These are phyloP conservation scores for Lathronympha strigana DNA, from an alignment of 2,888 invertebrate genomes.

Conservation along the genomic window DNA sequence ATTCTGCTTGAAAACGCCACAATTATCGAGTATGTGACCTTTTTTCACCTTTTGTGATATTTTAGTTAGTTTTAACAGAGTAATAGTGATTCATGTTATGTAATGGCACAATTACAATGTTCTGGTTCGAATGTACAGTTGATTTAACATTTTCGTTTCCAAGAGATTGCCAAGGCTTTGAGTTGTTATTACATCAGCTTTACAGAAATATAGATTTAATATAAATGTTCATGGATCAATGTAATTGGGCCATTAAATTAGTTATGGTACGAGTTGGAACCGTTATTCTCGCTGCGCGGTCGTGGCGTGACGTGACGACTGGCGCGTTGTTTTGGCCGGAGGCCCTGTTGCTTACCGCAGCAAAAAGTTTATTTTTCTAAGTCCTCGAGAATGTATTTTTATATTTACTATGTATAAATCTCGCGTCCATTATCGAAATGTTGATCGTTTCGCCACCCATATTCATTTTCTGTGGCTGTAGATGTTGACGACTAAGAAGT, in stretches of 20 bases:
- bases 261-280: neutral
- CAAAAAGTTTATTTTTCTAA: constrained; percentile 60
- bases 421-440: constrained; percentile 15
- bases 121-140: neutral
- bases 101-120: constrained; percentile 9
- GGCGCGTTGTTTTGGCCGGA: neutral
- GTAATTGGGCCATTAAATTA: constrained; percentile 15
- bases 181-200: neutral
- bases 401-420: constrained; percentile 49
- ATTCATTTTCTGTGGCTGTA: neutral
- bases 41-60: constrained; percentile 60
- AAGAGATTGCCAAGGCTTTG: neutral
- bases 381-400: constrained; percentile 64
- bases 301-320: neutral
- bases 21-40: constrained; percentile 19
- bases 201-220: no score
- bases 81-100: neutral
- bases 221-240: no score
- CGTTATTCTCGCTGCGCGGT: neutral
- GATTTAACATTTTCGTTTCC: neutral
- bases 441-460: constrained; percentile 15
- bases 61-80: constrained; percentile 48
- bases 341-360: constrained; percentile 44
- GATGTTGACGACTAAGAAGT: neutral
- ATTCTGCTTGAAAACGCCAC: neutral